Conservation (phyloP, 2,888 invertebrate species). For the Stomorhina lunata region DNA sequence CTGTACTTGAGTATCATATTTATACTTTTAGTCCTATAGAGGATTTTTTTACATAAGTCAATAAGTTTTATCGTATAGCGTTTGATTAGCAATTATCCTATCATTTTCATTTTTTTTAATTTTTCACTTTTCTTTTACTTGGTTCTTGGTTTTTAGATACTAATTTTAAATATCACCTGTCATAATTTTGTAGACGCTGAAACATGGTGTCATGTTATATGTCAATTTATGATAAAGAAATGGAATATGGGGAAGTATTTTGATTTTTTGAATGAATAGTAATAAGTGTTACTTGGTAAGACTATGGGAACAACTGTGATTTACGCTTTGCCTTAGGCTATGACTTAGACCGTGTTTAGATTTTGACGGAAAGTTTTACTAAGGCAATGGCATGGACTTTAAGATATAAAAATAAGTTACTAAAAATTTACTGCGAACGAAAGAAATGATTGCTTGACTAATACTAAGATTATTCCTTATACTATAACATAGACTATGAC, state of each 20-base stretch:
- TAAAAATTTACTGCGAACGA: too few relatives aligned
- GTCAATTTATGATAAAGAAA: slow-evolving; percentile 49
- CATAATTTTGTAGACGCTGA: slow-evolving; percentile 61
- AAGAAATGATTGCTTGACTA: too few relatives aligned
- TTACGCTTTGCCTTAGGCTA: too few relatives aligned
- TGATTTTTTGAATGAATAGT: not conserved
- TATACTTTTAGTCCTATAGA: slow-evolving; percentile 33
- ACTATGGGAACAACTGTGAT: too few relatives aligned
- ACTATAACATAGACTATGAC: too few relatives aligned
- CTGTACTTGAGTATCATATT: slow-evolving; percentile 58
- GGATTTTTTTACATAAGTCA: slow-evolving; percentile 10
- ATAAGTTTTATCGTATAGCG: slow-evolving; percentile 55
- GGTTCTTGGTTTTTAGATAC: not conserved
- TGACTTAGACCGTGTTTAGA: too few relatives aligned
- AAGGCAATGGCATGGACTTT: too few relatives aligned
- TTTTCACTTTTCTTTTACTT: slow-evolving; percentile 41
- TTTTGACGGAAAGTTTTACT: too few relatives aligned
- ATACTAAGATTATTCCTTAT: too few relatives aligned
- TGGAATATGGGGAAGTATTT: slow-evolving; percentile 3
- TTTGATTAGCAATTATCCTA: slow-evolving; percentile 73
- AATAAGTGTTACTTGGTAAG: not conserved
- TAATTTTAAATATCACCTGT: slow-evolving; percentile 72
- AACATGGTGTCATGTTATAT: slow-evolving; percentile 55
- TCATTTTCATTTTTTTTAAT: slow-evolving; percentile 66
- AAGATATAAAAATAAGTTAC: too few relatives aligned